A percentile compares a stretch with the other conserved stretches of the same genome.
phyloP scores from a whole-genome alignment of 2,113 vertebrate genomes.

The Esox niger region DNA sequence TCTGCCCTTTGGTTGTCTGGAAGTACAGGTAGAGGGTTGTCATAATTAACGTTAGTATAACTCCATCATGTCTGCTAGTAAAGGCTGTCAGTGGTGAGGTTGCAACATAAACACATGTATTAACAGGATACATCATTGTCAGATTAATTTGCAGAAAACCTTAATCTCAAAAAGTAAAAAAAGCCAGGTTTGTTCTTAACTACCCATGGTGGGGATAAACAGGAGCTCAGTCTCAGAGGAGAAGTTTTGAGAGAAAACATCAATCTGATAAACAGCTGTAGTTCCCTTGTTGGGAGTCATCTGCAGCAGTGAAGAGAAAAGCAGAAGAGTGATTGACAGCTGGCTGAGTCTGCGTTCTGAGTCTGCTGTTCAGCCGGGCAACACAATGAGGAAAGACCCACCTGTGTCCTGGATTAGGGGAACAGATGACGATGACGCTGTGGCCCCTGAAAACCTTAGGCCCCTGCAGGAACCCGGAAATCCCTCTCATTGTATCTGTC shows the following conservation, averaged over 20 bases:
- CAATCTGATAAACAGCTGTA: constrained; percentile 13
- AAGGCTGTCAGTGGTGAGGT: not conserved
- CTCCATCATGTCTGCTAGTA: not conserved
- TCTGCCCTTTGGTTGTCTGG: no score
- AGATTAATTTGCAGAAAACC: not conserved
- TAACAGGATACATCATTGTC: not conserved
- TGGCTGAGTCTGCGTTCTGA: not conserved
- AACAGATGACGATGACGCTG: constrained; percentile 15
- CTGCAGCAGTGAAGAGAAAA: constrained; percentile 7
- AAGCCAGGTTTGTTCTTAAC: not conserved
- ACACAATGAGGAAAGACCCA: constrained; percentile 5
- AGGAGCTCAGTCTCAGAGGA: no score
- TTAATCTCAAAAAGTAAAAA: not conserved
- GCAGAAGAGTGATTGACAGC: not conserved
- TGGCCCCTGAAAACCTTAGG: constrained; percentile 1
- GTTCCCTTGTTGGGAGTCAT: constrained; percentile 10
- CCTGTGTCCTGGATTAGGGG: constrained; percentile 2
- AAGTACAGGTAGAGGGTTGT: not conserved
- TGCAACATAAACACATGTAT: not conserved
- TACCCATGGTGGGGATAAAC: not conserved
- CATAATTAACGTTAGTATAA: not conserved
- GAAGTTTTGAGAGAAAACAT: not conserved
- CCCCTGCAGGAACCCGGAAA: no score
- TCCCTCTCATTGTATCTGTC: no score
- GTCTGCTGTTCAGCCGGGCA: not conserved